Evolutionary conservation across 2,797 vertebrate species (phyloP).

Genomic region (Hydrolagus colliei): DNA sequence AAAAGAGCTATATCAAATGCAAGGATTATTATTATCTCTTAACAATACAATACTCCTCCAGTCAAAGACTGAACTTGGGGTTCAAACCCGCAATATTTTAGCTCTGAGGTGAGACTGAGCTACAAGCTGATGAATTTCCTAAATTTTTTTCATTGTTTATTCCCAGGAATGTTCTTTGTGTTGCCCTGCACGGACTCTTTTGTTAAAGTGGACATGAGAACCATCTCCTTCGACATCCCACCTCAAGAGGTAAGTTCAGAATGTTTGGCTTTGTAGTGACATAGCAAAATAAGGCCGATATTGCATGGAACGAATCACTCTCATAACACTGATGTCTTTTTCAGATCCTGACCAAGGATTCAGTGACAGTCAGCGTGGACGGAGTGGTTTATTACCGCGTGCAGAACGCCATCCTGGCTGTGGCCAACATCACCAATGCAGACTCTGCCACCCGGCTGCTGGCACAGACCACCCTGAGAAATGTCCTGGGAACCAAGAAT

Average conservation of each 20-base stretch:
- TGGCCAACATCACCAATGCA: conserved; percentile 88
- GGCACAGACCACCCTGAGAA: conserved; percentile 88
- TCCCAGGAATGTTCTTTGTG: conserved; percentile 82
- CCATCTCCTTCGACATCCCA: conserved; percentile 88
- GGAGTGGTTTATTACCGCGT: conserved; percentile 94
- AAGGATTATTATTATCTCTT: too few species aligned
- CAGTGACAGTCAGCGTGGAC: conserved; percentile 83
- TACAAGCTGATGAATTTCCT: neutral
- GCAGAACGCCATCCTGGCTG: conserved; percentile 81
- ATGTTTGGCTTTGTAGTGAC: neutral
- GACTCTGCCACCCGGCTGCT: conserved; percentile 83
- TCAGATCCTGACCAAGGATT: conserved; percentile 91
- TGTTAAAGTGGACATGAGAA: conserved; percentile 95
- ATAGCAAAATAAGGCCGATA: neutral
- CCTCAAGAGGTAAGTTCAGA: conserved; percentile 79
- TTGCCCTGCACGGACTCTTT: conserved; percentile 91
- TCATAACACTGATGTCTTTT: neutral
- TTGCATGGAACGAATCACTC: neutral
- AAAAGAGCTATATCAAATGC: too few species aligned
- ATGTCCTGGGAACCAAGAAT: conserved; percentile 89
- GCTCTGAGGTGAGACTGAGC: neutral
- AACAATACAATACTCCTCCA: too few species aligned
- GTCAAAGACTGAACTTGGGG: neutral
- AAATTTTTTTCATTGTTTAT: neutral
- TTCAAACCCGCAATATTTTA: neutral